Evolutionary conservation across 2,797 vertebrate species (phyloP).

Genomic region (Diceros bicornis): DNA sequence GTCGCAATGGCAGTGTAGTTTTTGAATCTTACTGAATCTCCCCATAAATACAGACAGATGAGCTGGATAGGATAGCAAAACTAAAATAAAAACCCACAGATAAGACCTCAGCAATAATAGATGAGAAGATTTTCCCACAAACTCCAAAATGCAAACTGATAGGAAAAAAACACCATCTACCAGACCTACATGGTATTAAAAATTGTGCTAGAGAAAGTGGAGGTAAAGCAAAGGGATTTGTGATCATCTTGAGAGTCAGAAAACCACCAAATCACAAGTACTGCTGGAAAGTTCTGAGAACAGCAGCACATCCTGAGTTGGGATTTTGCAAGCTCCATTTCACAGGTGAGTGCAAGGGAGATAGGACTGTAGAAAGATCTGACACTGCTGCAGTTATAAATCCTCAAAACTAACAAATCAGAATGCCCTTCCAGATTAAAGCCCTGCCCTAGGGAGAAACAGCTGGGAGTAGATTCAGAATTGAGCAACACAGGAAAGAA

Average conservation of each 20-base stretch:
- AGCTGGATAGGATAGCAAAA: not conserved
- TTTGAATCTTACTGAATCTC: not conserved
- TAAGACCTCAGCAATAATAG: not conserved
- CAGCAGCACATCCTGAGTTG: not conserved
- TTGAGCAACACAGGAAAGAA: not conserved
- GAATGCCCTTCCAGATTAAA: not conserved
- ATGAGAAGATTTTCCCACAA: not conserved
- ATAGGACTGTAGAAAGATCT: not conserved
- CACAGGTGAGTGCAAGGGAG: not conserved
- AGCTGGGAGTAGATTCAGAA: not conserved
- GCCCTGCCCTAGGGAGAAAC: not conserved
- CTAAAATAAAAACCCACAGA: not conserved
- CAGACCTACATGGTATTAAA: not conserved
- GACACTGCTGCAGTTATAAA: too few relatives aligned
- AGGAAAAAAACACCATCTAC: not conserved
- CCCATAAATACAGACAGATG: not conserved
- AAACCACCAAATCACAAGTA: not conserved
- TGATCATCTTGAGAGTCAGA: not conserved
- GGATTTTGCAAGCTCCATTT: not conserved
- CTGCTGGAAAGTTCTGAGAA: not conserved
- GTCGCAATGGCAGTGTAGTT: too few relatives aligned
- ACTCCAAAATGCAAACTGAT: not conserved
- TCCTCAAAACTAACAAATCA: not conserved
- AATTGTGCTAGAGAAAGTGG: not conserved
- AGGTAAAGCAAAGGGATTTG: not conserved